phyloP scores from a whole-genome alignment of 2,888 invertebrate species.

The Drosophila mercatorum region DNA sequence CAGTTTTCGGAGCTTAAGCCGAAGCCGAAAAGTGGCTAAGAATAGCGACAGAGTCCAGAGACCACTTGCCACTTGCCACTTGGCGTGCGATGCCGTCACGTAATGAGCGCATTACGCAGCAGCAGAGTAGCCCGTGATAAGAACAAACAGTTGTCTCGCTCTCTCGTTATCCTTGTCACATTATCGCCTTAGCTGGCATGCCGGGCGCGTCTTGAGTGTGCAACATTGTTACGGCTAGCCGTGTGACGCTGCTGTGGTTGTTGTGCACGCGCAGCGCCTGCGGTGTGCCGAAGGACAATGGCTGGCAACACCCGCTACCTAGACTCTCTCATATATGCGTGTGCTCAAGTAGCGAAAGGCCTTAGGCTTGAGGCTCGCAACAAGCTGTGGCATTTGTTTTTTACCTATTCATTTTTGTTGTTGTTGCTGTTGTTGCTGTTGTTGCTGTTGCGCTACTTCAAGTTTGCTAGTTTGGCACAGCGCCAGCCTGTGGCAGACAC shows the following conservation, averaged over 20 bases:
- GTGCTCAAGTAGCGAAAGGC: conserved; percentile 77
- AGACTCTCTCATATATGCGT: conserved; percentile 12
- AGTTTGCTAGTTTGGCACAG: conserved; percentile 67
- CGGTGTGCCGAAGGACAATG: conserved; percentile 67
- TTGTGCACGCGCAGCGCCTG: conserved; percentile 74
- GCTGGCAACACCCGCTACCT: conserved; percentile 25
- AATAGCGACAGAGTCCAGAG: conserved; percentile 13
- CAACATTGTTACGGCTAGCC: conserved; percentile 74
- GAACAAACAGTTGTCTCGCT: conserved; percentile 49
- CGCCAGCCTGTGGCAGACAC: conserved; percentile 65
- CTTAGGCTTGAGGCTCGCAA: conserved; percentile 58
- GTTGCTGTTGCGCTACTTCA: conserved; percentile 47
- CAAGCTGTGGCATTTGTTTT: conserved; percentile 56
- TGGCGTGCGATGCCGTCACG: conserved; percentile 71
- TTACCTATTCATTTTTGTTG: conserved; percentile 31
- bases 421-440: conserved; percentile 22
- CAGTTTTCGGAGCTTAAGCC: conserved; percentile 32
- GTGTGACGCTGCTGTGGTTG: conserved; percentile 41
- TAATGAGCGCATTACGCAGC: conserved; percentile 77
- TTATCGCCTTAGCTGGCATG: conserved; percentile 76
- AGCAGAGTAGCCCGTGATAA: conserved; percentile 53
- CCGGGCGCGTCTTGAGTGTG: conserved; percentile 73
- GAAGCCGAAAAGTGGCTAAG: conserved; percentile 47
- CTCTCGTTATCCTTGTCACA: conserved; percentile 80
- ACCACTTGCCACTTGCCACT: conserved; percentile 38